Base-by-base conservation (phyloP, 2,113 vertebrate genomes). In the Chaenocephalus aceratus region DNA sequence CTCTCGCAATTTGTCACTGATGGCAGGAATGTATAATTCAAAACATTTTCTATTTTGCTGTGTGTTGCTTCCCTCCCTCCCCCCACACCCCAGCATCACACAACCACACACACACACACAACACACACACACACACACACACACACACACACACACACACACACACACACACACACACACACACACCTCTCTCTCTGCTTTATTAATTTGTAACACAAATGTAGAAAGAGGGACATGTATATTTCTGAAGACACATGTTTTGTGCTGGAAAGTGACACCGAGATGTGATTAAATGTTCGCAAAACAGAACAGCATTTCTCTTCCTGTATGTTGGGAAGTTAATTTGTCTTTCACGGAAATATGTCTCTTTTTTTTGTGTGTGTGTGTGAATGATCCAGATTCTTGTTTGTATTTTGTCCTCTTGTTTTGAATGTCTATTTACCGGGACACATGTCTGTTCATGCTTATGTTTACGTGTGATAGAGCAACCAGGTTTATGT, bases 1-100 rank as follows among this genome's bases (percentile, higher is more conserved):
- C 70, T 88, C 84, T 79, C 86, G 89, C 93, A 90, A 94, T 95
- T 94, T 94, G 89, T 94, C 94, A 93, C 86, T 62, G 82, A 92
- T 86, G 91, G 77, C 68, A 88, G 80, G 65, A 89, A 92, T 93
- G 88, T 93, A 93, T 94, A 93, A 93, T 94, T 93, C 91, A 92
- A 91, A 92, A 91, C 90, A 80, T 84, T 93, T 90, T 92, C 77
- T 91, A 82, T 92, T 93, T 93, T 91, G 80, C 80, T 86, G 75
- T 83, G 84, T 67, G 75, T 87, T 83, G 72, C 69, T 82, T 56
- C 44, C 67, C 41, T 36, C 41, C 60, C 21, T 54, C 18, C 2
- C 1, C 30, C 30, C 30, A 30, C 30, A 30, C 30, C 30, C 26
- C 30, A 30, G 30, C 30, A 30, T 30, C 30, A 30, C 30, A 30